Evolutionary conservation across 35 echinoderm and acorn worm species (phyloP).

Genomic region (Heliocidaris tuberculata): DNA sequence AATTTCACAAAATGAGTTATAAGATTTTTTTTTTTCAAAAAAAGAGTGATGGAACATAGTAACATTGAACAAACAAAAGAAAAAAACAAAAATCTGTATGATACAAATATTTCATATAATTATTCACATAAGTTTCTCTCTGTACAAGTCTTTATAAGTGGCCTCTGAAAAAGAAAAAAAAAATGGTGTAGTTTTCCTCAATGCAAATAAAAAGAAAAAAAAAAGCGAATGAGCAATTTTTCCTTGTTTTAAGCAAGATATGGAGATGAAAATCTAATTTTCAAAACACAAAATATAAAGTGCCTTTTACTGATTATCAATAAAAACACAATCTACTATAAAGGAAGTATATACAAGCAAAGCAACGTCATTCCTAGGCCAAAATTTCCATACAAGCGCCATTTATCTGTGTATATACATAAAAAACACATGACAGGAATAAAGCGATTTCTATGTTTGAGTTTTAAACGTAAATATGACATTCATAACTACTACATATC

Average conservation of each 20-base stretch:
- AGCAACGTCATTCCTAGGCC: neutral
- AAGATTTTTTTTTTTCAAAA: neutral
- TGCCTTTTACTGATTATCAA: neutral
- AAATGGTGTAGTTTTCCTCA: neutral
- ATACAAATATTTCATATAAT: slow-evolving; percentile 33
- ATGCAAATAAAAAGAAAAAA: neutral
- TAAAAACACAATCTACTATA: neutral
- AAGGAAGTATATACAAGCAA: neutral
- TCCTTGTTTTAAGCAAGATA: neutral
- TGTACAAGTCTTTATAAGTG: slow-evolving; percentile 35
- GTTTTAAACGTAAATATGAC: neutral
- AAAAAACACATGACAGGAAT: neutral
- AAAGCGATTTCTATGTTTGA: neutral
- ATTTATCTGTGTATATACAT: neutral
- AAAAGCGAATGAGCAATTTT: neutral
- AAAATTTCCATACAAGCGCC: neutral
- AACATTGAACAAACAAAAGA: neutral
- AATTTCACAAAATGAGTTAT: slow-evolving; percentile 12
- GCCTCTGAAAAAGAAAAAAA: neutral
- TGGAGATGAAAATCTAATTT: neutral
- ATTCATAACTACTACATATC: neutral
- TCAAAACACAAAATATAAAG: neutral
- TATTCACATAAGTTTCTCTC: slow-evolving; percentile 33
- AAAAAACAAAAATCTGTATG: slow-evolving; percentile 14
- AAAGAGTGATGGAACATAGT: neutral